Evolutionary conservation across 2,888 invertebrate species (phyloP), one percentile per base, ranked within the genome.

Genomic region (Formica aserva): DNA sequence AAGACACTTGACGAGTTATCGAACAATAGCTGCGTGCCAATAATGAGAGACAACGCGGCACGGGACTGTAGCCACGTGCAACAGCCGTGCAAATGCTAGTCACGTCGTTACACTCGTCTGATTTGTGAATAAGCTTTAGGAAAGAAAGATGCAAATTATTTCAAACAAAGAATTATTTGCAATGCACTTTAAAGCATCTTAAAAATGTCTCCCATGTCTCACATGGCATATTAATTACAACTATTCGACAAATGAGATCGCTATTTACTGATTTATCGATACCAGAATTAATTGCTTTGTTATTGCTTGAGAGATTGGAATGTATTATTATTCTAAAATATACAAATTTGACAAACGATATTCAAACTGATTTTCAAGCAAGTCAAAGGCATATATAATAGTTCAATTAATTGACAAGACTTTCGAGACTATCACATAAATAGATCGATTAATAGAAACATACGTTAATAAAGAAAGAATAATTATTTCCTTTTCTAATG

Each of bases 401-500:
- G 11, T 41, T 60, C 1, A 32, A 48, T 48, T 52, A 29, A 41
- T 41, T 65, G 13, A 45, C 4, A 57, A 35, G 8, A 52, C n/a
- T 45, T 55, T 71, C 3, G 6, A 45, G 6, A 60, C 9, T 18
- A 15, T 45, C 13, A 55, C 57, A 69, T 22, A 65, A 65, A 65
- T 8, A 22, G 22, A 57, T 22, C 18, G 22, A 57, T 71, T 6
- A 71, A 35, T 71, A 22, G 13, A 78, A 11, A 1, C 6, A 32
- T n/a, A 32, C 13, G 8, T 71, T 35, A 78, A 60, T 11, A 69
- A 15, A 13, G 22, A 18, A 67, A 62, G 1, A 60, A 22, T 26
- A 71, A 69, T 69, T 78, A 71, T 71, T 78, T 78, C 62, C 13
- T 13, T 78, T 78, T 45, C n/a, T 45, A 45, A 22, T 29, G 15